Conservation (phyloP, 1,140 invertebrate genomes). For the Adelges cooleyi region DNA sequence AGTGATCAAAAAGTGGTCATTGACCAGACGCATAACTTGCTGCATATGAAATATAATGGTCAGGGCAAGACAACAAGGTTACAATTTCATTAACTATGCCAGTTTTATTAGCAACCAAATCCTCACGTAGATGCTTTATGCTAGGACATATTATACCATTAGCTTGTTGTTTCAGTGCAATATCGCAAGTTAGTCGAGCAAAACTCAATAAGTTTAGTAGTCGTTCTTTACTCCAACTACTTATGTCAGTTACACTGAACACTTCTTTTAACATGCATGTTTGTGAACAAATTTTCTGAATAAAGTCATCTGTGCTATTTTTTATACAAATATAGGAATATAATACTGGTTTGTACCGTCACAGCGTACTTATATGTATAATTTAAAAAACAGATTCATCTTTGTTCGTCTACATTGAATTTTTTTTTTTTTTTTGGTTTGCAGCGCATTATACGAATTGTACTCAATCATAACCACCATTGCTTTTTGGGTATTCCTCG, state of each 20-base stretch:
- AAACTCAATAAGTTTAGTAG: slow-evolving; percentile 66
- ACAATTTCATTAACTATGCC: slow-evolving; percentile 72
- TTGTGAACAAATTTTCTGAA: too few relatives aligned
- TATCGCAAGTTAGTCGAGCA: slow-evolving; percentile 68
- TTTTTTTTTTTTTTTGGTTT: too few relatives aligned
- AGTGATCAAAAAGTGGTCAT: too few relatives aligned
- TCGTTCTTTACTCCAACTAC: slow-evolving; percentile 58
- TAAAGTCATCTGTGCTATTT: too few relatives aligned
- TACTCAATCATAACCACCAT: too few relatives aligned
- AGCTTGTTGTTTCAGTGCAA: slow-evolving; percentile 69
- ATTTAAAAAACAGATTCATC: too few relatives aligned
- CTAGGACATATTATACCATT: slow-evolving; percentile 66
- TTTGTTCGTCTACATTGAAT: too few relatives aligned
- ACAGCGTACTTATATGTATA: too few relatives aligned
- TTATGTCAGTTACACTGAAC: slow-evolving; percentile 37
- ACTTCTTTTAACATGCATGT: slow-evolving; percentile 7
- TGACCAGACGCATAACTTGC: slow-evolving; percentile 67
- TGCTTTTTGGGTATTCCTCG: too few relatives aligned
- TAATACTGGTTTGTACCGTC: too few relatives aligned
- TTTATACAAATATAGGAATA: too few relatives aligned
- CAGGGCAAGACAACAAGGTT: slow-evolving; percentile 58
- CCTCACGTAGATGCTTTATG: slow-evolving; percentile 63
- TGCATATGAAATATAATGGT: slow-evolving; percentile 68
- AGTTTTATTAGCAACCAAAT: slow-evolving; percentile 64
- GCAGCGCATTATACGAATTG: too few relatives aligned